phyloP scores from a whole-genome alignment of 1,140 invertebrate genomes.

The Choristoneura fumiferana region DNA sequence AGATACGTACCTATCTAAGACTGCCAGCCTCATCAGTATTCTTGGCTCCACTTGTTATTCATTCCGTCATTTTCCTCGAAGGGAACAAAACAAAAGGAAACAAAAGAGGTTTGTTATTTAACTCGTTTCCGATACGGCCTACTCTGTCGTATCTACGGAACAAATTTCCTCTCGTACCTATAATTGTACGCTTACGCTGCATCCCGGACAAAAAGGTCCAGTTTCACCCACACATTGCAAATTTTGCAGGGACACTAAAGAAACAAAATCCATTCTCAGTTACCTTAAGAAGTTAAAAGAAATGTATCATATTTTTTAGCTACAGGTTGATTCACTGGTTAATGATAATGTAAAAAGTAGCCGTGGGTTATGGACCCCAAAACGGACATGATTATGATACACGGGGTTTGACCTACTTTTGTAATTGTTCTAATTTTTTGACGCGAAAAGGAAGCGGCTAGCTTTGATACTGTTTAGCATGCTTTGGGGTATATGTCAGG shows the following conservation, averaged over 20 bases:
- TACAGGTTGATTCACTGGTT: too few species aligned
- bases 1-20: constrained; percentile 5
- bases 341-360: too few species aligned
- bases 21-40: constrained; percentile 8
- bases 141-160: constrained; percentile 58
- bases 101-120: constrained; percentile 70
- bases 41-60: constrained; percentile 15
- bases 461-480: neutral
- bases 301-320: too few species aligned
- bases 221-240: too few species aligned
- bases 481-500: neutral
- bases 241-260: too few species aligned
- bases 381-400: neutral
- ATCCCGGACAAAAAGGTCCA: constrained; percentile 1
- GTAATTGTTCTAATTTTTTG: constrained; percentile 7
- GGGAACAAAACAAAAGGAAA: constrained; percentile 55
- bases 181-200: constrained; percentile 16
- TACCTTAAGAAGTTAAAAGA: too few species aligned
- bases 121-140: constrained; percentile 73
- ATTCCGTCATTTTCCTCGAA: constrained; percentile 53
- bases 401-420: neutral
- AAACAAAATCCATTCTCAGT: too few species aligned
- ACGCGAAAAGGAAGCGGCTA: constrained; percentile 10
- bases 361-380: too few species aligned
- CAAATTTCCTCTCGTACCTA: constrained; percentile 58